Percentiles rank a stretch among this genome's conserved stretches.
Evolutionary conservation across 1,140 invertebrate genomes (phyloP).

Genomic region (Drosophila erecta): DNA sequence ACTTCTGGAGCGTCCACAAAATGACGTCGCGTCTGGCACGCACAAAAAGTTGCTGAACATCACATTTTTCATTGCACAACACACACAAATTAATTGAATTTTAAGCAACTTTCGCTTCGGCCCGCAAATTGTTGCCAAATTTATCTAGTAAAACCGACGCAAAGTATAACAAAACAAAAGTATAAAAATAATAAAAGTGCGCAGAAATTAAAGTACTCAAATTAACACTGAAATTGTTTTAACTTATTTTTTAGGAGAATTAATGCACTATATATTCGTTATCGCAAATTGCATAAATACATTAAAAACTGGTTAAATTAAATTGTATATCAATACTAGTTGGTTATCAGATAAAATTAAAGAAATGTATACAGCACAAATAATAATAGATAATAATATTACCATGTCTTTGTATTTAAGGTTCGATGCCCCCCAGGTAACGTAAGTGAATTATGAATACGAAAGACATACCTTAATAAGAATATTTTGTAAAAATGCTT

Average conservation of each 20-base stretch:
- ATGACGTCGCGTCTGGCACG: slow-evolving; percentile 50
- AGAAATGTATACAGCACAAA: too few species aligned
- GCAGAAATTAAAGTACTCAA: slow-evolving; percentile 2
- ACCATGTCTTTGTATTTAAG: too few species aligned
- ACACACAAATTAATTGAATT: slow-evolving; percentile 81
- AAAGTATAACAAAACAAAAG: slow-evolving; percentile 20
- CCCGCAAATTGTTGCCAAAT: slow-evolving; percentile 63
- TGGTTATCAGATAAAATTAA: too few species aligned
- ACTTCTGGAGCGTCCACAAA: slow-evolving; percentile 17
- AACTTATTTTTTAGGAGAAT: neutral
- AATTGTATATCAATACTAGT: too few species aligned
- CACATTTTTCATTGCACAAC: slow-evolving; percentile 67
- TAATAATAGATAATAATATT: too few species aligned
- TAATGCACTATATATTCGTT: neutral
- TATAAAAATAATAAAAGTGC: neutral
- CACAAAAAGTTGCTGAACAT: slow-evolving; percentile 62
- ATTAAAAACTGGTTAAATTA: too few species aligned
- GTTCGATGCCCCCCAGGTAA: too few species aligned
- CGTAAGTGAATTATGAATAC: too few species aligned
- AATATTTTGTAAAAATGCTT: too few species aligned
- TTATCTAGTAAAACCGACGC: slow-evolving; percentile 53
- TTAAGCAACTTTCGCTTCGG: slow-evolving; percentile 68
- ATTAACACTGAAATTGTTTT: neutral
- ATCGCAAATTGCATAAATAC: too few species aligned
- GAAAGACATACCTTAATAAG: too few species aligned